Conservation (phyloP, 2,797 vertebrate species). For the Myiothlypis chrysogaster region DNA sequence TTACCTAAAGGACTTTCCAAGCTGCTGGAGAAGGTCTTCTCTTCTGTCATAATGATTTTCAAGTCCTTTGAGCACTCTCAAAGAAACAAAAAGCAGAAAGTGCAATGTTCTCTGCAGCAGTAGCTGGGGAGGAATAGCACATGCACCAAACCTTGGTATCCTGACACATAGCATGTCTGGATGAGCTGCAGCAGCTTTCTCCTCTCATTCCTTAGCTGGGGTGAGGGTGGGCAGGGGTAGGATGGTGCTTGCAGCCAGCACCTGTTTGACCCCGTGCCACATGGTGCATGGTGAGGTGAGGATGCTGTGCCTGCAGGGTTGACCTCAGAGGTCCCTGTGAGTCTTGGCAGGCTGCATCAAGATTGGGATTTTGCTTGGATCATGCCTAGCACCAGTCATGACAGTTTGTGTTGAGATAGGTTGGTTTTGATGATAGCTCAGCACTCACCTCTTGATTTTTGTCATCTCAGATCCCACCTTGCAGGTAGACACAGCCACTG, state of each 20-base stretch:
- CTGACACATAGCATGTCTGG: accelerated
- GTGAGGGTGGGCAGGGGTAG: neutral
- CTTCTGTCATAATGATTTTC: neutral
- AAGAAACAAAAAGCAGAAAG: neutral
- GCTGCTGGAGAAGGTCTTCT: neutral
- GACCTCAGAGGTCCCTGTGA: neutral
- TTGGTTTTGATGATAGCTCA: neutral
- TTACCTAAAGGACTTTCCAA: neutral
- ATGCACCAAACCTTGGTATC: neutral
- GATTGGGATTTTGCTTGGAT: neutral
- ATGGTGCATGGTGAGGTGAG: accelerated
- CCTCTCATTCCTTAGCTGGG: accelerated
- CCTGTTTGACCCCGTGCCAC: neutral
- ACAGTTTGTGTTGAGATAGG: neutral
- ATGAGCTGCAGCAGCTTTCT: neutral
- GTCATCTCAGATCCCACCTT: slow-evolving; percentile 81
- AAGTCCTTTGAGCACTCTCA: neutral
- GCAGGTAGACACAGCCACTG: slow-evolving; percentile 86
- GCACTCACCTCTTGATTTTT: neutral
- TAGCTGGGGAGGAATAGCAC: neutral
- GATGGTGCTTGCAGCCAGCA: neutral
- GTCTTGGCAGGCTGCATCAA: neutral
- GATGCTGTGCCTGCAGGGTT: neutral
- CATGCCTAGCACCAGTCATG: accelerated
- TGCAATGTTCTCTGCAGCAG: neutral